Conservation (phyloP, 2,888 invertebrate genomes). For the Leucoma salicis region DNA sequence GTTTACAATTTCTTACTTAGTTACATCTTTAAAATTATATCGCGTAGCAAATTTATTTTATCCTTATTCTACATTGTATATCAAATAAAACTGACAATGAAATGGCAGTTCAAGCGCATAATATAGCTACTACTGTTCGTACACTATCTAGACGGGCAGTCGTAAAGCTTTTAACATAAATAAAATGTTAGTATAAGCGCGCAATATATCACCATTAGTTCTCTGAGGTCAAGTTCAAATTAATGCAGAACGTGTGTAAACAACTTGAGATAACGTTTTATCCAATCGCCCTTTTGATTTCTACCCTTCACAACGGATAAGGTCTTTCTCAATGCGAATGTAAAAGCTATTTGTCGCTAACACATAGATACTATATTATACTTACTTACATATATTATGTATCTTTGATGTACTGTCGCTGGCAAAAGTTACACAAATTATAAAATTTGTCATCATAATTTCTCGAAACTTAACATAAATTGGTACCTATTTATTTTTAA, state of each 20-base stretch:
- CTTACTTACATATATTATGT: too few relatives aligned
- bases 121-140: conserved; percentile 29
- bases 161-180: conserved; percentile 37
- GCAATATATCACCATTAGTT: conserved; percentile 40
- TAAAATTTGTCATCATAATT: too few relatives aligned
- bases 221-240: conserved; percentile 57
- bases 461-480: too few relatives aligned
- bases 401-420: conserved; percentile 58
- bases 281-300: conserved; percentile 63
- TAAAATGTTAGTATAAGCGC: conserved; percentile 30
- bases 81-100: conserved; percentile 6
- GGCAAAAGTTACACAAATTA: too few relatives aligned
- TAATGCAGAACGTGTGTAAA: conserved; percentile 61
- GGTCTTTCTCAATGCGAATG: conserved; percentile 61
- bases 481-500: too few relatives aligned
- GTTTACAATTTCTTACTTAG: too few relatives aligned
- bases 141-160: conserved; percentile 15
- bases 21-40: too few relatives aligned
- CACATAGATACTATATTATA: conserved; percentile 66
- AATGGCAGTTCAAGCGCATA: conserved; percentile 21
- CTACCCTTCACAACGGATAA: conserved; percentile 44
- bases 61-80: too few relatives aligned
- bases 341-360: conserved; percentile 73
- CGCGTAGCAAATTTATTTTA: too few relatives aligned
- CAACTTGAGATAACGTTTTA: conserved; percentile 38